Evolutionary conservation across 2,797 vertebrate genomes (phyloP).

Genomic region (Phrynocephalus forsythii): DNA sequence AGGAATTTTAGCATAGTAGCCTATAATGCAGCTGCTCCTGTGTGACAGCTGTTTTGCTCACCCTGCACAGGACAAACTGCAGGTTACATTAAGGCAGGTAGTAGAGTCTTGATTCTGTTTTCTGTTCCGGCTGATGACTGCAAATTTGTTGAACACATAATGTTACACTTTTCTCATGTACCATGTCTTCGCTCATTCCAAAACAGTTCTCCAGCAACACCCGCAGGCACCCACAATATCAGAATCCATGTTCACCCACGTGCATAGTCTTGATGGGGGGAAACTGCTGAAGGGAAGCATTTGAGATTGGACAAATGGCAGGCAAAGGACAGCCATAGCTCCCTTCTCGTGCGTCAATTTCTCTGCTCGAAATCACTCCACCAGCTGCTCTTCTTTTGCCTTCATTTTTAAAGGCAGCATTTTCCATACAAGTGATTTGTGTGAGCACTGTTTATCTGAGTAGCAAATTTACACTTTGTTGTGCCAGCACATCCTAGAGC

Average conservation of each 20-base stretch:
- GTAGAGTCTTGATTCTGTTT: not conserved
- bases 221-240: not conserved
- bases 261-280: not conserved
- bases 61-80: not conserved
- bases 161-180: not conserved
- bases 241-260: too few species aligned
- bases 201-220: not conserved
- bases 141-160: not conserved
- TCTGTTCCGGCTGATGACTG: not conserved
- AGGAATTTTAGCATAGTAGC: not conserved
- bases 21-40: not conserved
- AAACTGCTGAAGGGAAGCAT: not conserved
- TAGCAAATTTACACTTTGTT: not conserved
- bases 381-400: not conserved
- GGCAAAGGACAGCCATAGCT: not conserved
- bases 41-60: not conserved
- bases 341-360: not conserved
- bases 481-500: not conserved
- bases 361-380: not conserved
- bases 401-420: not conserved
- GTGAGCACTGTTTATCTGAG: too few species aligned
- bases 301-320: not conserved
- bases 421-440: not conserved
- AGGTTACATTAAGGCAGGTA: not conserved
- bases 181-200: not conserved